Conservation (phyloP, 2,113 vertebrate species). For the Pheucticus melanocephalus region DNA sequence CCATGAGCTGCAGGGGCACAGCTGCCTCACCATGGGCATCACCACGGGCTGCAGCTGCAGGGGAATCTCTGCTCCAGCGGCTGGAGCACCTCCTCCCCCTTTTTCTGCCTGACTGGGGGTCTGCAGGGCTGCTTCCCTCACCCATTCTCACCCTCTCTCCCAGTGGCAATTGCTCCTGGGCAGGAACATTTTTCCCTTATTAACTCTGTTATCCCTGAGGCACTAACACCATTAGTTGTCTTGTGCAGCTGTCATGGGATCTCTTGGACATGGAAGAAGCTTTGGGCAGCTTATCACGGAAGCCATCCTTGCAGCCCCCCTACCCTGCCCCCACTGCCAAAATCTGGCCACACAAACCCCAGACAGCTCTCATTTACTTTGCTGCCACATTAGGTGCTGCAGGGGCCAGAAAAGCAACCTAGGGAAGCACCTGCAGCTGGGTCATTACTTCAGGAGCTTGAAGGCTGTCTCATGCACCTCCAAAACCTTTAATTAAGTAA, state of each 20-base stretch:
- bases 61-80: not conserved
- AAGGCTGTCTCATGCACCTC: rapidly evolving
- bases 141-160: not conserved
- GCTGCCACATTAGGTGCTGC: rapidly evolving
- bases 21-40: not conserved
- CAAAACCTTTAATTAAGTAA: not conserved
- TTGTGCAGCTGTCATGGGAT: not conserved
- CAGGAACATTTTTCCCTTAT: not conserved
- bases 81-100: not conserved
- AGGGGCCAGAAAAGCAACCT: not conserved
- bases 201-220: not conserved
- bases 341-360: not conserved
- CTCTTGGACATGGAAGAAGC: not conserved
- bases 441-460: not conserved
- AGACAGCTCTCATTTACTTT: not conserved
- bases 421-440: not conserved
- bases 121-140: not conserved
- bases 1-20: not conserved
- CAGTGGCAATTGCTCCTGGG: not conserved
- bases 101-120: not conserved
- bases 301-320: not conserved
- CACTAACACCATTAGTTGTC: not conserved
- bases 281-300: not conserved
- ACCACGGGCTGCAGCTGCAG: not conserved
- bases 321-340: not conserved